phyloP scores from a whole-genome alignment of 2,888 invertebrate genomes.

The Sericinus montela region DNA sequence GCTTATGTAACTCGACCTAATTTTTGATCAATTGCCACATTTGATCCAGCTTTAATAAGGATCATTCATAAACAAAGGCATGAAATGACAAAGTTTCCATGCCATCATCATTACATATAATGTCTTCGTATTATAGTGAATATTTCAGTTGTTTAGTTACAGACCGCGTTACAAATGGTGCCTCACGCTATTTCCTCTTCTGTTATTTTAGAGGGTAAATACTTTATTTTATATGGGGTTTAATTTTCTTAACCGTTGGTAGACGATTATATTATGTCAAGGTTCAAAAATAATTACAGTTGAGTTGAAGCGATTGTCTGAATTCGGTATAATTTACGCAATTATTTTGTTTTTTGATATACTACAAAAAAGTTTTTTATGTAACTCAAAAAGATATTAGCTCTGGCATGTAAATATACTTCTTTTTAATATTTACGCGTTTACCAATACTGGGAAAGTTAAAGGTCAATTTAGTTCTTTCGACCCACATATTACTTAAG shows the following conservation, averaged over 20 bases:
- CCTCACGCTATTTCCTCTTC: constrained; percentile 51
- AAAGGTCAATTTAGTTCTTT: too few species aligned
- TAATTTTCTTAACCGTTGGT: too few species aligned
- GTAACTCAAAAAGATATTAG: too few species aligned
- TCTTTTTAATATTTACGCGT: too few species aligned
- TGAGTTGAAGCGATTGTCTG: too few species aligned
- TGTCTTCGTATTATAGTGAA: constrained; percentile 63
- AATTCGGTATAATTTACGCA: too few species aligned
- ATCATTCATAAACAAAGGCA: constrained; percentile 20
- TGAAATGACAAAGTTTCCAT: constrained; percentile 59
- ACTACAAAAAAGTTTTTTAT: too few species aligned
- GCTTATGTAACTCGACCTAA: too few species aligned
- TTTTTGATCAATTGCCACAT: not conserved
- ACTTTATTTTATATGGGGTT: constrained; percentile 3
- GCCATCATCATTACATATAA: constrained; percentile 70
- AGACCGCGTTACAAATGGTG: constrained; percentile 41
- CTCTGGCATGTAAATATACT: too few species aligned
- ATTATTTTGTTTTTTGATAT: too few species aligned
- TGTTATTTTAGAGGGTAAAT: constrained; percentile 25
- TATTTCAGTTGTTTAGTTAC: constrained; percentile 70
- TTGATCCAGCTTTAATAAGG: constrained; percentile 13
- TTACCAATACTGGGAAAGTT: too few species aligned
- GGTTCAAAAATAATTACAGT: not conserved
- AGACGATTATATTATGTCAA: constrained; percentile 7
- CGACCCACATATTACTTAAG: too few species aligned